These are phyloP conservation scores for Actias luna DNA, from an alignment of 2,888 invertebrate genomes.

Conservation along the genomic window DNA sequence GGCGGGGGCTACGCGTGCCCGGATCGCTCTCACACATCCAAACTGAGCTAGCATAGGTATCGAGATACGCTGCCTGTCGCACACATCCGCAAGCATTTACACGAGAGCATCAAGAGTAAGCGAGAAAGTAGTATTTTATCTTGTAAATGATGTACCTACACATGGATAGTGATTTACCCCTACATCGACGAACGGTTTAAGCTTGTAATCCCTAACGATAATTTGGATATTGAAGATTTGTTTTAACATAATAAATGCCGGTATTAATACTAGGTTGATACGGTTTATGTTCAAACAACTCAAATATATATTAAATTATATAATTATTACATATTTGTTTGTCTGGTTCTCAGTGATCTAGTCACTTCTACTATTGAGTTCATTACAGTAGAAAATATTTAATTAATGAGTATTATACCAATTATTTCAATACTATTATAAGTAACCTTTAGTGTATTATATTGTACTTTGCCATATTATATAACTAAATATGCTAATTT, in stretches of 20 bases:
- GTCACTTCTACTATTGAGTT: too few relatives aligned
- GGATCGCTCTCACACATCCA: conserved; percentile 70
- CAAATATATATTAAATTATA: background rate
- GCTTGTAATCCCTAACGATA: conserved; percentile 78
- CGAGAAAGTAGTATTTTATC: conserved; percentile 73
- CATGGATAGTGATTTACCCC: conserved; percentile 68
- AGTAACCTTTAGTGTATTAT: too few relatives aligned
- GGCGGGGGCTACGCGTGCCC: conserved; percentile 77
- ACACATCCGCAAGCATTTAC: conserved; percentile 54
- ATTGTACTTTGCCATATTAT: too few relatives aligned
- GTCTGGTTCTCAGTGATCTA: background rate
- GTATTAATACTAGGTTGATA: conserved; percentile 19
- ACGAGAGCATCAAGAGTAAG: conserved; percentile 62
- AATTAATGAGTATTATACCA: too few relatives aligned
- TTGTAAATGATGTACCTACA: conserved; percentile 73
- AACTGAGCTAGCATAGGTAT: conserved; percentile 51
- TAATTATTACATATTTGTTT: background rate
- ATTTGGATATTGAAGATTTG: conserved; percentile 75
- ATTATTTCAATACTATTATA: too few relatives aligned
- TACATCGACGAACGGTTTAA: conserved; percentile 69
- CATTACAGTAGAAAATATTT: too few relatives aligned
- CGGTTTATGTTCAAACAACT: background rate
- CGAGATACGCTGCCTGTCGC: conserved; percentile 47
- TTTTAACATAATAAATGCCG: conserved; percentile 46
- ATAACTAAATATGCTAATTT: too few relatives aligned